Evolutionary conservation across 2,888 invertebrate species (phyloP).

Genomic region (Euzetes globulus): DNA sequence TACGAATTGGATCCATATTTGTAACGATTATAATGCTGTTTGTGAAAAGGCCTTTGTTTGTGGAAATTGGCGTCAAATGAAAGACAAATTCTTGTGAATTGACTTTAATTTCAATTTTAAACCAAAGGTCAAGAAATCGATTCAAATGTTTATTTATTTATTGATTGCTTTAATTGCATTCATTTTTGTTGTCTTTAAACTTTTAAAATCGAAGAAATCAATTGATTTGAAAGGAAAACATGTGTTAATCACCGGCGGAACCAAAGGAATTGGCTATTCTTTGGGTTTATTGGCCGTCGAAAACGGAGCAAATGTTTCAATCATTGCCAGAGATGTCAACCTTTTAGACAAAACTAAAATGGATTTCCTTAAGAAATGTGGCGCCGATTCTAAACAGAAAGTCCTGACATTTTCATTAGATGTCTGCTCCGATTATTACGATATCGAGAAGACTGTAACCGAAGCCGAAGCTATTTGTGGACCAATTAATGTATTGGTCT

Average conservation of each 20-base stretch:
- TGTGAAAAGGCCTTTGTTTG: neutral
- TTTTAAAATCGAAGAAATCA: neutral
- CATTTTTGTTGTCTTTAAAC: neutral
- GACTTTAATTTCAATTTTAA: neutral
- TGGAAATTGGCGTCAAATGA: neutral
- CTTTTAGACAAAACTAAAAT: slow-evolving; percentile 57
- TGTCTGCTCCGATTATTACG: slow-evolving; percentile 44
- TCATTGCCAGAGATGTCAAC: slow-evolving; percentile 62
- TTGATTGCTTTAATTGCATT: neutral
- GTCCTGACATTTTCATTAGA: slow-evolving; percentile 46
- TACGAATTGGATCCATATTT: neutral
- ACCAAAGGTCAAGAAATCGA: neutral
- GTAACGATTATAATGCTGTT: neutral
- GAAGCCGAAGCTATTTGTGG: slow-evolving; percentile 61
- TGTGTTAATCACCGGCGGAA: slow-evolving; percentile 71
- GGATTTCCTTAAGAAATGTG: slow-evolving; percentile 47
- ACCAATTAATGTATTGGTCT: slow-evolving; percentile 79
- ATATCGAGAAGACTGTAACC: slow-evolving; percentile 44
- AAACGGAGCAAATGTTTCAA: slow-evolving; percentile 78
- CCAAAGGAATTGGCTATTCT: slow-evolving; percentile 87
- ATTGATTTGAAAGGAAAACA: slow-evolving; percentile 28
- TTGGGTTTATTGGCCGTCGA: slow-evolving; percentile 67
- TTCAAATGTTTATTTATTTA: neutral
- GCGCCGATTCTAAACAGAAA: slow-evolving; percentile 42
- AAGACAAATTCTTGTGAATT: neutral